Percentiles rank a stretch among this genome's conserved stretches.
These are phyloP conservation scores for Pyrochroa serraticornis DNA, from an alignment of 2,888 invertebrate species.

Conservation along the genomic window DNA sequence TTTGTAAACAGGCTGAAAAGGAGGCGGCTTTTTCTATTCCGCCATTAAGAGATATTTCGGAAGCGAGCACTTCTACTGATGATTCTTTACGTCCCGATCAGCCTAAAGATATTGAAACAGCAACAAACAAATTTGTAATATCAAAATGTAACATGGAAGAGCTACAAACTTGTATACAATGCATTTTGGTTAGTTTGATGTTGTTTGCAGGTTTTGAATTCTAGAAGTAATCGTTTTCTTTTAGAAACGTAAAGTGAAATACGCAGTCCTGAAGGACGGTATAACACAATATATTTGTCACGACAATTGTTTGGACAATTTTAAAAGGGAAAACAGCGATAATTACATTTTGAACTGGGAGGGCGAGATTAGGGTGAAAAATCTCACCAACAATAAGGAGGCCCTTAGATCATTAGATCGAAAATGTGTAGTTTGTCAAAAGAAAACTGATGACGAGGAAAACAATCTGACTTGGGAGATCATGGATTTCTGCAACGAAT, in stretches of 20 bases:
- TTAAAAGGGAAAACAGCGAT: slow-evolving; percentile 55
- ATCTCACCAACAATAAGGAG: slow-evolving; percentile 40
- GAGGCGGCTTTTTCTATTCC: slow-evolving; percentile 60
- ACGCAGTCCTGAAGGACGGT: slow-evolving; percentile 54
- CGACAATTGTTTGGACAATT: slow-evolving; percentile 62
- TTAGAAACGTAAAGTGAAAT: slow-evolving; percentile 57
- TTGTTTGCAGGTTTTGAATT: slow-evolving; percentile 8
- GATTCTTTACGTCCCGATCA: not conserved
- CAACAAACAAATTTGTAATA: slow-evolving; percentile 14
- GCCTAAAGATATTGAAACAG: not conserved
- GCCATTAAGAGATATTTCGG: slow-evolving; percentile 46
- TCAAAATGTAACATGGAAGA: slow-evolving; percentile 23
- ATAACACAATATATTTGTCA: slow-evolving; percentile 64
- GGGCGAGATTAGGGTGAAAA: slow-evolving; percentile 51
- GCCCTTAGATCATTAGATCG: slow-evolving; percentile 42
- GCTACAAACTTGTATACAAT: slow-evolving; percentile 59
- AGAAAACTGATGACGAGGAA: slow-evolving; percentile 62
- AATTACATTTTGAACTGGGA: slow-evolving; percentile 53
- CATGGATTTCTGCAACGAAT: slow-evolving; percentile 91
- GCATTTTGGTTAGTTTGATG: slow-evolving; percentile 52
- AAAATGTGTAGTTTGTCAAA: slow-evolving; percentile 60
- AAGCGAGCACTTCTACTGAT: slow-evolving; percentile 49
- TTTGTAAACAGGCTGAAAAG: slow-evolving; percentile 67
- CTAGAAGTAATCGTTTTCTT: slow-evolving; percentile 29
- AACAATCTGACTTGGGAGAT: slow-evolving; percentile 86